Percentiles rank a stretch among this genome's conserved stretches.
Evolutionary conservation across 2,888 invertebrate species (phyloP).

Genomic region (Meiosimyza decipiens): DNA sequence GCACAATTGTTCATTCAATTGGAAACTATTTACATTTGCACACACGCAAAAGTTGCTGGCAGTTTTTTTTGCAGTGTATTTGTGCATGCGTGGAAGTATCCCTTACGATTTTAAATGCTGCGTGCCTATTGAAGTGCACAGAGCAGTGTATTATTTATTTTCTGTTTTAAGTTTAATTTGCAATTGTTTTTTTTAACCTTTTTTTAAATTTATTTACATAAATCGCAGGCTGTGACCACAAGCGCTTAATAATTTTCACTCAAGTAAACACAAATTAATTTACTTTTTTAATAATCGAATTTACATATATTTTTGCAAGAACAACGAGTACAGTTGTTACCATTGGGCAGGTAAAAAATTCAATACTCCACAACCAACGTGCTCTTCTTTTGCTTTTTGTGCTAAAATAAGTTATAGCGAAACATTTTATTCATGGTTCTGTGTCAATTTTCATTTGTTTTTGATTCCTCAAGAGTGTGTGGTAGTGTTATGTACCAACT

Average conservation of each 20-base stretch:
- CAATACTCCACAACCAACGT: no score
- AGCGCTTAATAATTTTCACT: constrained; percentile 43
- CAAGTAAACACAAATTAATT: constrained; percentile 39
- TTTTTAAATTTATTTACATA: constrained; percentile 18
- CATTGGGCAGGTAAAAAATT: no score
- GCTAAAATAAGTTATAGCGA: no score
- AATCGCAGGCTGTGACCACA: constrained; percentile 31
- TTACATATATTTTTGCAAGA: constrained; percentile 6
- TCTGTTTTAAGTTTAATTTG: constrained; percentile 47
- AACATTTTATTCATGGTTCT: no score
- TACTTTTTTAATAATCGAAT: constrained; percentile 37
- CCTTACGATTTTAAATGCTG: constrained; percentile 13
- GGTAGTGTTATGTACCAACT: no score
- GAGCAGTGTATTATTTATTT: constrained; percentile 27
- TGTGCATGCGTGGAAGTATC: constrained; percentile 19
- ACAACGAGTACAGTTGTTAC: no score
- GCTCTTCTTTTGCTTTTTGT: no score
- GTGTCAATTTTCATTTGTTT: no score
- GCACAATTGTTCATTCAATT: constrained; percentile 64
- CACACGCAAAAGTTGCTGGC: background rate
- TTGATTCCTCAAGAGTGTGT: no score
- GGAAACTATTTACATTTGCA: constrained; percentile 64
- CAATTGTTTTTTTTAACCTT: constrained; percentile 27
- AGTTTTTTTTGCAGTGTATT: background rate
- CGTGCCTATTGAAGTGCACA: constrained; percentile 22